These are phyloP conservation scores for Spisula subtruncata DNA, from an alignment of 2,888 invertebrate species.

Conservation along the genomic window DNA sequence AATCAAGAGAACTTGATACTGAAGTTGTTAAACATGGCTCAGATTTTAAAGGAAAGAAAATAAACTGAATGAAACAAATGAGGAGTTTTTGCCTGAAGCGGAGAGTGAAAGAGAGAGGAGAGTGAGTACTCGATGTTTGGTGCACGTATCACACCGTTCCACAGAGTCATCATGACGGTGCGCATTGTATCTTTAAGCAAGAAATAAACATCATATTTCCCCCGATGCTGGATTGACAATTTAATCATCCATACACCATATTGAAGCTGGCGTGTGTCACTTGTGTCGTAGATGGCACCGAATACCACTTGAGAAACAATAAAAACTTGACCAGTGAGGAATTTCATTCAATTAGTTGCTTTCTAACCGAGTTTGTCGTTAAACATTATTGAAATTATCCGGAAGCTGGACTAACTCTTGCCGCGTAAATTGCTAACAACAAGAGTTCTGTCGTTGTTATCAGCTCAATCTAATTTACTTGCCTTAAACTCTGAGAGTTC, in stretches of 20 bases:
- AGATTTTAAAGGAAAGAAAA: too few relatives aligned
- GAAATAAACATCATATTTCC: background rate
- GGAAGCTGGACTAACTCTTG: slow-evolving; percentile 43
- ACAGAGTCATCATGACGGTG: background rate
- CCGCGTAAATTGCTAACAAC: slow-evolving; percentile 48
- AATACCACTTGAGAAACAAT: slow-evolving; percentile 29
- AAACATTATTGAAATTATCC: slow-evolving; percentile 56
- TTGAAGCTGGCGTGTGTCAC: slow-evolving; percentile 21
- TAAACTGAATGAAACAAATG: background rate
- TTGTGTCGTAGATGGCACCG: background rate
- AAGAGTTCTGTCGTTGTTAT: slow-evolving; percentile 22
- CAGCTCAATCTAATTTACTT: slow-evolving; percentile 51
- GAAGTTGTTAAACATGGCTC: background rate
- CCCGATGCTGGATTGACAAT: background rate
- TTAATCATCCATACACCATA: background rate
- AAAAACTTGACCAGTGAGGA: slow-evolving; percentile 45
- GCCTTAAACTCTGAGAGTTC: slow-evolving; percentile 42
- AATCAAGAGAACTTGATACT: background rate
- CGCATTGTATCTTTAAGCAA: background rate
- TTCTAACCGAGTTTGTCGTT: slow-evolving; percentile 52
- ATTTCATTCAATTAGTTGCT: slow-evolving; percentile 47
- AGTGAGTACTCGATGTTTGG: background rate
- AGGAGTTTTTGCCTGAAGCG: background rate
- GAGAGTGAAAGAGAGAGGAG: too few relatives aligned
- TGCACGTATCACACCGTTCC: background rate